Conservation (phyloP, 1,140 invertebrate genomes). For the Druon quercuslanigerum region DNA sequence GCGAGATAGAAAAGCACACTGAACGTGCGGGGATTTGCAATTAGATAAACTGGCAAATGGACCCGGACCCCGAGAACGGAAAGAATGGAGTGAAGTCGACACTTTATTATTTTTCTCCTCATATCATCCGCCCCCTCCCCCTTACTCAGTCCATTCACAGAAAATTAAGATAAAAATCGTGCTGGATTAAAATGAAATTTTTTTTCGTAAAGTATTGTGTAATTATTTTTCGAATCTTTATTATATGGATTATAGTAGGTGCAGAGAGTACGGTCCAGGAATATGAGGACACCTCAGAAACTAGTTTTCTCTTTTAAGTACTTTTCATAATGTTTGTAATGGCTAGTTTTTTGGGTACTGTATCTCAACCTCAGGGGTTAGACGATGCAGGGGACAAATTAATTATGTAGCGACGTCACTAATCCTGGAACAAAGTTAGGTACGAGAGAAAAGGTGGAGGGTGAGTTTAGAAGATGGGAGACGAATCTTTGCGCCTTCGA, state of each 20-base stretch:
- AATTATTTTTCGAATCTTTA: constrained; percentile 5
- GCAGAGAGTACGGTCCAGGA: no score
- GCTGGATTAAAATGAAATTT: not conserved
- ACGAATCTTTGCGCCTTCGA: constrained; percentile 61
- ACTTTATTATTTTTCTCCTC: constrained; percentile 7
- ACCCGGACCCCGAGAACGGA: not conserved
- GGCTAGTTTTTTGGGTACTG: no score
- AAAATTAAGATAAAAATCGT: not conserved
- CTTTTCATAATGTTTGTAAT: no score
- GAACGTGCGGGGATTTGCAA: constrained; percentile 25
- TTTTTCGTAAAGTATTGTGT: not conserved
- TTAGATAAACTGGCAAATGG: constrained; percentile 31
- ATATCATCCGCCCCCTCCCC: not conserved
- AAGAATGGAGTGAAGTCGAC: constrained; percentile 9
- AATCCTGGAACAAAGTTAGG: constrained; percentile 62
- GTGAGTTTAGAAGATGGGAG: constrained; percentile 39
- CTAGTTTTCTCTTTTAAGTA: no score
- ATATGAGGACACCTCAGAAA: no score
- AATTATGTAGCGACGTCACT: constrained; percentile 69
- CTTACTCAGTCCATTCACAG: not conserved
- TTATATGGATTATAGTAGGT: not conserved
- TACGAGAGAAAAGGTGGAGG: constrained; percentile 30
- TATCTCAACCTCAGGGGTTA: not conserved
- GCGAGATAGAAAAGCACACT: constrained; percentile 14
- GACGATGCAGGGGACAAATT: constrained; percentile 53